Conservation (phyloP, 2,888 invertebrate species). For the Stramonita haemastoma region DNA sequence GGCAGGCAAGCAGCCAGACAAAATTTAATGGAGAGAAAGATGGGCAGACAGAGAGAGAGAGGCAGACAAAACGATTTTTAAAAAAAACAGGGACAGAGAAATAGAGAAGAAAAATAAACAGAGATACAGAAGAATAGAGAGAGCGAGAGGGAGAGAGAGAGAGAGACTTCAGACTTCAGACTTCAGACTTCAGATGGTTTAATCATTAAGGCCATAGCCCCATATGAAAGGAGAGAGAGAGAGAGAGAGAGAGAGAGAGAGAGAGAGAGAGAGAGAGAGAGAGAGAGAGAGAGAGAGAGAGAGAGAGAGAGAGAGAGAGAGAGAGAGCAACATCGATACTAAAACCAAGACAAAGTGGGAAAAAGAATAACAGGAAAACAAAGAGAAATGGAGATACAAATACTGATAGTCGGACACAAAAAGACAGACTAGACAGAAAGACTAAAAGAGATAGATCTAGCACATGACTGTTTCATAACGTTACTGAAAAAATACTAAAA, state of each 20-base stretch:
- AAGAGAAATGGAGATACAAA: too few species aligned
- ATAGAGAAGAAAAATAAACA: not conserved
- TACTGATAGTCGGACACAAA: too few species aligned
- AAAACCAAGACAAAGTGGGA: not conserved
- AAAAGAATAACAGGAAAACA: too few species aligned
- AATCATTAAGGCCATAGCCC: too few species aligned
- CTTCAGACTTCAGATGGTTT: too few species aligned
- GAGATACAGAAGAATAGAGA: not conserved
- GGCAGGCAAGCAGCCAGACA: not conserved
- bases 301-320: not conserved
- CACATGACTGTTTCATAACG: too few species aligned
- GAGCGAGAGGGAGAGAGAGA: not conserved
- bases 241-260: not conserved
- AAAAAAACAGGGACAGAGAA: not conserved
- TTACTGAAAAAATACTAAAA: too few species aligned
- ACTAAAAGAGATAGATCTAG: too few species aligned
- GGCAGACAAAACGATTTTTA: not conserved
- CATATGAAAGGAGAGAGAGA: not conserved
- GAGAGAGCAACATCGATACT: too few species aligned
- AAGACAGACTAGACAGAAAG: too few species aligned
- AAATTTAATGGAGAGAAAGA: not conserved
- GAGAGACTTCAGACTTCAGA: too few species aligned
- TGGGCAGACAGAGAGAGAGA: not conserved
- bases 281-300: not conserved
- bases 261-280: not conserved